These are phyloP conservation scores for Aphidoletes aphidimyza DNA, from an alignment of 2,888 invertebrate genomes.

Conservation along the genomic window DNA sequence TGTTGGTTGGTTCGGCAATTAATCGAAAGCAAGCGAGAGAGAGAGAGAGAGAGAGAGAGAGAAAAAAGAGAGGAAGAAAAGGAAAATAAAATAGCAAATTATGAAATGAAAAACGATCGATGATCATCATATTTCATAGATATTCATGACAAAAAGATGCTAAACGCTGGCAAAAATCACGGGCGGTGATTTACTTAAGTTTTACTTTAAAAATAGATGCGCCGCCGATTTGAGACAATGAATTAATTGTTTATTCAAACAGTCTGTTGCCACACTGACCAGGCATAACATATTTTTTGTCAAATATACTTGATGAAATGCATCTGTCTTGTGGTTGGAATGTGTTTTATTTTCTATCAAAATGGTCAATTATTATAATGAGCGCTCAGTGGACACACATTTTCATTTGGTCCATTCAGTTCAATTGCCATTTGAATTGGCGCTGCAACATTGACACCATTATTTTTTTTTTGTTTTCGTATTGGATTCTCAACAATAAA, in stretches of 20 bases:
- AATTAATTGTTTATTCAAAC: conserved; percentile 15
- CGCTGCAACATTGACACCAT: neutral
- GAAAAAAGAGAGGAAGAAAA: neutral
- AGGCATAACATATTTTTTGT: too few species aligned
- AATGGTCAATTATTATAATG: neutral
- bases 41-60: neutral
- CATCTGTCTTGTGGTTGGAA: too few species aligned
- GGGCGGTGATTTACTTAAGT: neutral
- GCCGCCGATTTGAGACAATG: conserved; percentile 9
- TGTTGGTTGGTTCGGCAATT: too few species aligned
- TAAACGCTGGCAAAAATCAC: too few species aligned
- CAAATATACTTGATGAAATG: too few species aligned
- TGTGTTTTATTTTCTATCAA: neutral
- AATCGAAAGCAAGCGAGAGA: too few species aligned
- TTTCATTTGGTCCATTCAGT: neutral
- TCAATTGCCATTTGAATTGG: neutral
- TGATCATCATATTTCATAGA: conserved; percentile 38
- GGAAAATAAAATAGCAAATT: neutral
- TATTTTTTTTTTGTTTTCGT: too few species aligned
- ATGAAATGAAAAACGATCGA: conserved; percentile 34
- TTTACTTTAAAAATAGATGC: conserved; percentile 12
- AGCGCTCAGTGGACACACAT: neutral
- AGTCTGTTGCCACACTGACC: too few species aligned
- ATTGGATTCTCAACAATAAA: neutral
- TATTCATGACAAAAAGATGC: conserved; percentile 42